Percentiles rank a stretch among this genome's conserved stretches.
phyloP scores from a whole-genome alignment of 2,797 vertebrate genomes.

The Odontamblyopus rebecca region DNA sequence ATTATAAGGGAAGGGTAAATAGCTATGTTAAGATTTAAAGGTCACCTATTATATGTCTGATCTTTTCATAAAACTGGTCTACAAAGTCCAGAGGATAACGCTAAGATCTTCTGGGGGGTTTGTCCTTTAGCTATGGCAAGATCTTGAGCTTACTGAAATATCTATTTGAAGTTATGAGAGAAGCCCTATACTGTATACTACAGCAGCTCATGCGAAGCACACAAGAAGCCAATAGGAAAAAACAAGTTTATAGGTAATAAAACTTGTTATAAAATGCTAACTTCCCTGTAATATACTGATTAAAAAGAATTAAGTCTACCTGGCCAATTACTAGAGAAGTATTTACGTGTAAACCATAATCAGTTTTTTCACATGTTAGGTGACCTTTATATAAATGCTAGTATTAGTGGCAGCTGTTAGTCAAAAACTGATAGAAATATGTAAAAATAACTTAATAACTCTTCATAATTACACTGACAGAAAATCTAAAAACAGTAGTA shows the following conservation, averaged over 20 bases:
- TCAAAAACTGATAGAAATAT: constrained; percentile 16
- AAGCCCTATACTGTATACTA: not conserved
- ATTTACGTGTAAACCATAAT: not conserved
- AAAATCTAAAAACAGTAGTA: not conserved
- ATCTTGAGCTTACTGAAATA: not conserved
- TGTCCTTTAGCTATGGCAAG: not conserved
- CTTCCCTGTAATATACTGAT: too few relatives aligned
- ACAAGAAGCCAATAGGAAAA: not conserved
- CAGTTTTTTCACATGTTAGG: not conserved
- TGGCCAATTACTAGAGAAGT: too few relatives aligned
- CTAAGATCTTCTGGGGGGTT: not conserved
- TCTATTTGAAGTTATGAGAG: not conserved
- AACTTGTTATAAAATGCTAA: too few relatives aligned
- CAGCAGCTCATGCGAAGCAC: not conserved
- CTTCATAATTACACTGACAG: not conserved
- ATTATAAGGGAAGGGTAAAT: constrained; percentile 29
- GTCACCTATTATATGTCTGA: constrained; percentile 4
- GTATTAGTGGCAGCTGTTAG: constrained; percentile 33
- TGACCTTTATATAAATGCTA: constrained; percentile 1
- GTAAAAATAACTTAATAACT: not conserved
- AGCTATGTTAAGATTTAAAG: constrained; percentile 23
- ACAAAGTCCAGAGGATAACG: not conserved
- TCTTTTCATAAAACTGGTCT: not conserved
- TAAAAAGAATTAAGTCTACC: too few relatives aligned
- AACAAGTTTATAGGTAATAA: not conserved